Base-by-base conservation (phyloP, 2,113 vertebrate genomes). In the Panthera leo region DNA sequence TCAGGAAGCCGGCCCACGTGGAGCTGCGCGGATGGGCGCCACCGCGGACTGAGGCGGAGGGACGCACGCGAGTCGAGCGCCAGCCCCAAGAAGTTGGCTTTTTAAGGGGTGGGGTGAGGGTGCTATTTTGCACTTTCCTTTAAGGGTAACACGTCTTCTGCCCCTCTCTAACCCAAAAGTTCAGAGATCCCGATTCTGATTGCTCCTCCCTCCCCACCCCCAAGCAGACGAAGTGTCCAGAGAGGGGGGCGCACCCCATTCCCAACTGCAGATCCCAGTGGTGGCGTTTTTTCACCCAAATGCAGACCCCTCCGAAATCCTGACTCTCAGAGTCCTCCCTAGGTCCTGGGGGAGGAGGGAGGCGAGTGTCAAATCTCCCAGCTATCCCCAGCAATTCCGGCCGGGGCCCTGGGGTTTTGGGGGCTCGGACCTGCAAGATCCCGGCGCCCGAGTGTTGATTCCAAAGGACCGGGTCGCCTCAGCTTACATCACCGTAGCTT, bases 1-100 rank as follows among this genome's bases (percentile, higher is more conserved):
- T 97, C 97, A 97, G 96, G 68, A 87, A 98, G 97, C 98, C 48
- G 95, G 95, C 96, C 97, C 98, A 98, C 97, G 98, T 98, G 97
- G 97, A 97, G 96, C 92, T 13, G 94, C 25, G 97, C 87, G 67
- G 80, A 85, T 14, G 88, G 95, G 92, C 93, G 94, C 97, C 97
- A 4, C 96, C 23, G 95, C 85, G 73, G 92, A 42, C 29, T 1
- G 15, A 13, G 84, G 96, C 79, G 13, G 61, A 92, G 93, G 76
- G 96, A 53, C 86, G 91, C 97, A 9, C 84, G 86, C 84, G 71
- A 88, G 84, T 65, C 85, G 0, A 16, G 68, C 65, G 83, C 75
- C 9, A 5, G 67, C 93, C 85, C 79, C 78, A 5, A 76, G 53
- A 55, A 94, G 53, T 5, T 86, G 92, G 53, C 79, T 84, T 88